Evolutionary conservation across 2,888 invertebrate genomes (phyloP).

Genomic region (Hydrotaea diabolus): DNA sequence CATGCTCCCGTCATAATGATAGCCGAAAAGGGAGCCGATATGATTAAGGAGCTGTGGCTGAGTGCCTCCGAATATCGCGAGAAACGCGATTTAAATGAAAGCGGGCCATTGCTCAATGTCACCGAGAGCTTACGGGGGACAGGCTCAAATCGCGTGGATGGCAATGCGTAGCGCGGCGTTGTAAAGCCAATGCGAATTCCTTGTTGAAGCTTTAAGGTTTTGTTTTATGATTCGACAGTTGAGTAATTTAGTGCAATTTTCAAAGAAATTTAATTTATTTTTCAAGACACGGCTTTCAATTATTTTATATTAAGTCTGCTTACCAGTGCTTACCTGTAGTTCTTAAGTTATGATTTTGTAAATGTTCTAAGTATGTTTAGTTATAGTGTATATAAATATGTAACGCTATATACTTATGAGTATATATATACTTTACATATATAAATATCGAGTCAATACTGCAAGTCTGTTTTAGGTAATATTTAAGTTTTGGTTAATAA

Average conservation of each 20-base stretch:
- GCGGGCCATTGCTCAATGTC: constrained; percentile 47
- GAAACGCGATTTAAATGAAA: constrained; percentile 34
- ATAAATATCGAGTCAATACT: constrained; percentile 58
- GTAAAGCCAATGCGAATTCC: background rate
- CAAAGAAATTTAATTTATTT: constrained; percentile 20
- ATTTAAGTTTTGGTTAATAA: constrained; percentile 38
- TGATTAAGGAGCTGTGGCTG: constrained; percentile 88
- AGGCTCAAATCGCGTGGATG: constrained; percentile 19
- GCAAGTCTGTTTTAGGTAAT: constrained; percentile 32
- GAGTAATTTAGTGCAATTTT: constrained; percentile 10
- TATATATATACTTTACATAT: background rate
- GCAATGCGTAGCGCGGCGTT: constrained; percentile 55
- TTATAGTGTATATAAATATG: constrained; percentile 3
- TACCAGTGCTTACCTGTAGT: constrained; percentile 34
- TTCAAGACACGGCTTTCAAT: too few relatives aligned
- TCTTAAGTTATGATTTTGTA: background rate
- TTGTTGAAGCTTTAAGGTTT: constrained; percentile 14
- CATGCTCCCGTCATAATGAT: constrained; percentile 95
- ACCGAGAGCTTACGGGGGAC: constrained; percentile 49
- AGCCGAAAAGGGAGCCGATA: constrained; percentile 91
- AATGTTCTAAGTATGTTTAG: background rate
- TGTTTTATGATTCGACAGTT: constrained; percentile 20
- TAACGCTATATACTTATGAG: constrained; percentile 33
- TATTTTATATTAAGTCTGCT: too few relatives aligned
- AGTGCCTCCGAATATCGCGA: constrained; percentile 68